Evolutionary conservation across 1,140 invertebrate genomes (phyloP), one percentile per base, ranked within the genome.

Genomic region (Bombus consobrinus): DNA sequence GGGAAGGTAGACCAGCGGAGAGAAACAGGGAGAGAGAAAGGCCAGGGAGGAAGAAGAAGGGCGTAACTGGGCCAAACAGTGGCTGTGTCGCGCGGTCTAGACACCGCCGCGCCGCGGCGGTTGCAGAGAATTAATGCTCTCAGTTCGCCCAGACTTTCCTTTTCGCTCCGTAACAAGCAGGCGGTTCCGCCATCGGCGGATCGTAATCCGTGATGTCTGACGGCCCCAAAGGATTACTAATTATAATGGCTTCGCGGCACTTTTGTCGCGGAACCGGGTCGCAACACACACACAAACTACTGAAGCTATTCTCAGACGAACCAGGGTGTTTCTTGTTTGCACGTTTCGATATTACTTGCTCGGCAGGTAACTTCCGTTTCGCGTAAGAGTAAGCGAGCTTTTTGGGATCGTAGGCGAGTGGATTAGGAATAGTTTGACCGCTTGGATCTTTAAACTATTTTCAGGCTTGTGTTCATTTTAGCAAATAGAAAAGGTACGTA

Each of bases 11-110:
- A 62, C 18, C 47, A 22, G 47, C 47, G 59, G 41, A 66, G 43
- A 85, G 85, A 85, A n/a, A 57, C 59, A 39, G 81, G 25, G 34
- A 39, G 8, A n/a, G 43, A n/a, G 68, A 47, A 18, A 39, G 43
- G 57, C 37, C 47, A 71, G 66, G 28, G 69, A 87, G 88, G 86
- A 87, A 80, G 80, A 90, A 90, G 88, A 90, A 90, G 83, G 86
- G 83, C 81, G 86, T 88, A 90, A 90, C 88, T 90, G 89, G 89
- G 89, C 89, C 89, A 90, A 90, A 90, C 89, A 86, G 88, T 86
- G 86, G 83, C 88, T 89, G 89, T 84, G 83, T 85, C 89, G 86
- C 86, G 72, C 86, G 72, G 88, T 90, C 88, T 90, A 90, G 89
- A 90, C 89, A 87, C 81, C 43, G 88, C 80, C 64, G 64, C 64